Percentiles rank a stretch among this genome's conserved stretches.
phyloP scores from a whole-genome alignment of 2,113 vertebrate species.

The Cisticola juncidis region DNA sequence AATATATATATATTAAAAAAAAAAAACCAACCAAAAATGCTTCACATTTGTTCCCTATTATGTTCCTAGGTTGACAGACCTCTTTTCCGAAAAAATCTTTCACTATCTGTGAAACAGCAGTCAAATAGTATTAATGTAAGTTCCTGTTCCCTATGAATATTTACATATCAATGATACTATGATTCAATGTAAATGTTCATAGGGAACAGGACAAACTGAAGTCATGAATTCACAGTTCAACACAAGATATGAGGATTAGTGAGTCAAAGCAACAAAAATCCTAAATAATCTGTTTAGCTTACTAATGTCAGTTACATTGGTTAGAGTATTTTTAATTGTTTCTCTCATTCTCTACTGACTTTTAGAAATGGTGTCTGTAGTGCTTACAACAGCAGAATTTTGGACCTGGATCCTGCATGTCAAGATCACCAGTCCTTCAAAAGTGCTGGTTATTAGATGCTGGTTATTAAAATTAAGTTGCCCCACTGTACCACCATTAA shows the following conservation, averaged over 20 bases:
- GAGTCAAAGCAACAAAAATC: neutral
- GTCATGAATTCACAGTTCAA: neutral
- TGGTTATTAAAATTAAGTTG: neutral
- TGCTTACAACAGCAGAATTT: neutral
- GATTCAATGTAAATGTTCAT: neutral
- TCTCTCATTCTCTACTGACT: neutral
- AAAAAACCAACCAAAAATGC: too few species aligned
- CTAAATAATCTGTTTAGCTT: neutral
- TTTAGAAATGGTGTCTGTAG: neutral
- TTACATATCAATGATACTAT: neutral
- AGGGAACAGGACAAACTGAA: neutral
- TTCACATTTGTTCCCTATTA: neutral
- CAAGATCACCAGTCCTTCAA: neutral
- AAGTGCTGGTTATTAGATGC: neutral
- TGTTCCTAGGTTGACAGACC: neutral
- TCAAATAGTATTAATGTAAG: neutral
- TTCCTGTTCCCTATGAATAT: neutral
- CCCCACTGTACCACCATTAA: too few species aligned
- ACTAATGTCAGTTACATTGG: neutral
- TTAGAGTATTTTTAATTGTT: neutral
- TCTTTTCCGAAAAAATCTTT: neutral
- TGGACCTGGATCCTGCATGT: neutral
- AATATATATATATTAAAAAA: too few species aligned
- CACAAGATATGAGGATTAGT: accelerated
- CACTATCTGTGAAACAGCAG: neutral